phyloP scores from a whole-genome alignment of 53 echinoderm and acorn worm genomes.

The Henricia sp. region DNA sequence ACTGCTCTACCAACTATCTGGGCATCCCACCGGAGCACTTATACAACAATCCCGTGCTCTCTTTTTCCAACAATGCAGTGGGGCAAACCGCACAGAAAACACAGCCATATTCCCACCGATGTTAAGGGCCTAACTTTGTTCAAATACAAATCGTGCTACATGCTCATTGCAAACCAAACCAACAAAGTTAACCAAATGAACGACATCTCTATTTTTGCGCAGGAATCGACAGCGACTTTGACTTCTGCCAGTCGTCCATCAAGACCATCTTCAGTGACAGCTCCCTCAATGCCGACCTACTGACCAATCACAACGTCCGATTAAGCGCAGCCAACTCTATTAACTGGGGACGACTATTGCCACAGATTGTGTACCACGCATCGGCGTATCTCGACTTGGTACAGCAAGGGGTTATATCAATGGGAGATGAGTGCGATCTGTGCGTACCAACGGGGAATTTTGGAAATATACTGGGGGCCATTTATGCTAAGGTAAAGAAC shows the following conservation, averaged over 20 bases:
- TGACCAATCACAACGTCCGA: slow-evolving; percentile 62
- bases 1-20: no score
- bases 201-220: no score
- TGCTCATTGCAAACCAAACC: no score
- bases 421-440: slow-evolving; percentile 88
- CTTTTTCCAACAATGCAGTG: no score
- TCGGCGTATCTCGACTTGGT: slow-evolving; percentile 88
- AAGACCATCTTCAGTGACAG: slow-evolving; percentile 77
- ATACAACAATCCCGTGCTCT: no score
- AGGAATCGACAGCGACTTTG: slow-evolving; percentile 96
- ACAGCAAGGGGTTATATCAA: slow-evolving; percentile 64
- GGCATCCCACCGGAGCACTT: no score
- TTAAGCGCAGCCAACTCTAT: slow-evolving; percentile 98
- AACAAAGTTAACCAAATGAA: no score
- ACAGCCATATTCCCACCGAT: no score
- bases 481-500: slow-evolving; percentile 84
- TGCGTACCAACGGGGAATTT: slow-evolving; percentile 96
- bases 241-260: slow-evolving; percentile 92
- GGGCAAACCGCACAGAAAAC: no score
- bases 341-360: slow-evolving; percentile 96
- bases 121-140: no score
- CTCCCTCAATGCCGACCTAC: slow-evolving; percentile 52
- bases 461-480: slow-evolving; percentile 91
- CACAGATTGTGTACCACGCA: slow-evolving; percentile 95
- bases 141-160: no score